Evolutionary conservation across 2,888 invertebrate genomes (phyloP).

Genomic region (Metacarcinus magister): DNA sequence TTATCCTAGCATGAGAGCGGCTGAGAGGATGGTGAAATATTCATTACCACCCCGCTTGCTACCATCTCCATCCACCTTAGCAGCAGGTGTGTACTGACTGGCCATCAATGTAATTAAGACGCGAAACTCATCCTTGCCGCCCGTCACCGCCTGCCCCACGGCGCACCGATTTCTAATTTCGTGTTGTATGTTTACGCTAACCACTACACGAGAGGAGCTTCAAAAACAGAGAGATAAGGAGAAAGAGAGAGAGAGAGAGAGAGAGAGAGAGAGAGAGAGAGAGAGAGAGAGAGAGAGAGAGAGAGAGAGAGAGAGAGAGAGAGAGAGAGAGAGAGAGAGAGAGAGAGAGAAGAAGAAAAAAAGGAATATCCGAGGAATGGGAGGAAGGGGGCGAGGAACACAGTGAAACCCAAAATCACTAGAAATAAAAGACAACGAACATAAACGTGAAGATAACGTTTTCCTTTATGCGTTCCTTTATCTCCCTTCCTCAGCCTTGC

Average conservation of each 20-base stretch:
- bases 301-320: conserved; percentile 47
- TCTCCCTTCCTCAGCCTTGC: background rate
- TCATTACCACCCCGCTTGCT: background rate
- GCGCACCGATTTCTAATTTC: background rate
- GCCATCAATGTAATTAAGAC: background rate
- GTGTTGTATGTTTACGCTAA: background rate
- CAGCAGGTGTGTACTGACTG: background rate
- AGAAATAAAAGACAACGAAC: background rate
- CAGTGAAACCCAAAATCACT: background rate
- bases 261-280: conserved; percentile 46
- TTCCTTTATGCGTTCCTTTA: background rate
- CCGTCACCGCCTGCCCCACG: background rate
- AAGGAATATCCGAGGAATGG: background rate
- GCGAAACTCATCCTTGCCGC: background rate
- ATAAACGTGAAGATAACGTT: background rate
- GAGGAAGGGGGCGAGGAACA: background rate
- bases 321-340: conserved; percentile 48
- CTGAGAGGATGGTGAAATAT: conserved; percentile 16
- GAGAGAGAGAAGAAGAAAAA: conserved; percentile 15
- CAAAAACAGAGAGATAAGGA: background rate
- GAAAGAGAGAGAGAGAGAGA: conserved; percentile 33
- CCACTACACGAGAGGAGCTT: background rate
- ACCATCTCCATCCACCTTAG: background rate
- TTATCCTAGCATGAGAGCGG: background rate
- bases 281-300: conserved; percentile 48